These are phyloP conservation scores for Drosophila teissieri DNA, from an alignment of 1,140 invertebrate genomes.

Conservation along the genomic window DNA sequence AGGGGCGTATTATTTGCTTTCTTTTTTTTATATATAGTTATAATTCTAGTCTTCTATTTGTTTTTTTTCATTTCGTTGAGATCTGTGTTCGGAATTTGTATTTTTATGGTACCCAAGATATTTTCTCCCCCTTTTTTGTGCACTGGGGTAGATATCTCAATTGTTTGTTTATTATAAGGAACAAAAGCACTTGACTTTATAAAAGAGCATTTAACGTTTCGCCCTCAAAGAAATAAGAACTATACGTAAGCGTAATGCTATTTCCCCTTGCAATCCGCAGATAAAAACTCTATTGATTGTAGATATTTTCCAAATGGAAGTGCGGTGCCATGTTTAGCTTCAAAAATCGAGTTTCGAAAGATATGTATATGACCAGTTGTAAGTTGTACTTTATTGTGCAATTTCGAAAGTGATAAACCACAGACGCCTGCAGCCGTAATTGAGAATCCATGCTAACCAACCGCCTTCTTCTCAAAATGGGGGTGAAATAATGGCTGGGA, in stretches of 20 bases:
- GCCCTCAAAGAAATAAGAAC: neutral
- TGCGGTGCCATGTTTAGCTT: slow-evolving; percentile 7
- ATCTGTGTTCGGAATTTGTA: neutral
- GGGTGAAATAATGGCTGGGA: neutral
- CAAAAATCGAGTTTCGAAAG: slow-evolving; percentile 5
- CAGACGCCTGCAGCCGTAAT: slow-evolving; percentile 39
- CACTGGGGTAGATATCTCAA: slow-evolving; percentile 19
- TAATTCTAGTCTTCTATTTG: neutral
- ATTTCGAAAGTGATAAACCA: slow-evolving; percentile 42
- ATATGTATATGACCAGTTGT: slow-evolving; percentile 10
- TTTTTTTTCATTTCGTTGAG: neutral
- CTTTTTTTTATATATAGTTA: neutral
- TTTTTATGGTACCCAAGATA: neutral
- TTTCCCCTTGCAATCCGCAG: slow-evolving; percentile 4
- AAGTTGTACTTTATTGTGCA: slow-evolving; percentile 34
- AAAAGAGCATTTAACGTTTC: slow-evolving; percentile 16
- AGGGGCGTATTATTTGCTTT: slow-evolving; percentile 7
- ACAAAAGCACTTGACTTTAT: slow-evolving; percentile 42
- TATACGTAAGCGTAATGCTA: slow-evolving; percentile 1
- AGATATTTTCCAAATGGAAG: slow-evolving; percentile 22
- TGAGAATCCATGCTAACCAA: slow-evolving; percentile 36
- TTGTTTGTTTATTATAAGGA: slow-evolving; percentile 9
- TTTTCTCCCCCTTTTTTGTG: neutral
- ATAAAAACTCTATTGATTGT: slow-evolving; percentile 6
- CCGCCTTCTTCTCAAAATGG: slow-evolving; percentile 4